Conservation (phyloP, 2,888 invertebrate genomes). For the Sinopyrophorus schimmeli region DNA sequence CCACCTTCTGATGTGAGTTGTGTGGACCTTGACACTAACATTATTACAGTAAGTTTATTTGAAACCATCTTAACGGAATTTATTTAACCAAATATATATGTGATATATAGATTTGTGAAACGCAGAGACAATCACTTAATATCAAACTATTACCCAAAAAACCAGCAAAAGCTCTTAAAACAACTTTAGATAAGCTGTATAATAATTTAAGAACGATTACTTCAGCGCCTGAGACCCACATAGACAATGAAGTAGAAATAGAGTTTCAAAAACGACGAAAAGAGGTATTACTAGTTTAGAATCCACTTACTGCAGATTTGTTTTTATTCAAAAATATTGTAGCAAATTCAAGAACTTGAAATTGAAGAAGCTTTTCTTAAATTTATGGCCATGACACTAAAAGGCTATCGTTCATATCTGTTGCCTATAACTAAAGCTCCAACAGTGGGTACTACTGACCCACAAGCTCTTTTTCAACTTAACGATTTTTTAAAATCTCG, state of each 20-base stretch:
- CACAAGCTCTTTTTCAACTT: conserved; percentile 92
- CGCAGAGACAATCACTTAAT: conserved; percentile 75
- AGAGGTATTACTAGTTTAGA: conserved; percentile 64
- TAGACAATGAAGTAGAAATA: conserved; percentile 64
- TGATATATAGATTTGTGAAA: conserved; percentile 73
- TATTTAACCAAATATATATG: conserved; percentile 27
- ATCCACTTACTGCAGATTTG: too few species aligned
- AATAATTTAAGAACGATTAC: conserved; percentile 59
- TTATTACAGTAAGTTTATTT: conserved; percentile 75
- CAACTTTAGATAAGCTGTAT: conserved; percentile 77
- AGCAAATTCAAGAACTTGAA: conserved; percentile 86
- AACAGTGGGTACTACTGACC: conserved; percentile 92
- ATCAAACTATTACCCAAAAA: conserved; percentile 84
- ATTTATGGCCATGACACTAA: conserved; percentile 91
- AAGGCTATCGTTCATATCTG: conserved; percentile 85
- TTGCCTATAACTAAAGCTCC: conserved; percentile 94
- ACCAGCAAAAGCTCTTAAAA: conserved; percentile 78
- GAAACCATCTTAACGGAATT: neutral
- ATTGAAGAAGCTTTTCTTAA: conserved; percentile 97
- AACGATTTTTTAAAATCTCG: conserved; percentile 85
- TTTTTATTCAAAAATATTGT: conserved; percentile 35
- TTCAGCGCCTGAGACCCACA: conserved; percentile 30
- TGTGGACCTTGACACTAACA: conserved; percentile 97
- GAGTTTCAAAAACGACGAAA: conserved; percentile 81
- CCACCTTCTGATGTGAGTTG: conserved; percentile 97